phyloP scores from a whole-genome alignment of 2,113 vertebrate species.

The Labrus mixtus region DNA sequence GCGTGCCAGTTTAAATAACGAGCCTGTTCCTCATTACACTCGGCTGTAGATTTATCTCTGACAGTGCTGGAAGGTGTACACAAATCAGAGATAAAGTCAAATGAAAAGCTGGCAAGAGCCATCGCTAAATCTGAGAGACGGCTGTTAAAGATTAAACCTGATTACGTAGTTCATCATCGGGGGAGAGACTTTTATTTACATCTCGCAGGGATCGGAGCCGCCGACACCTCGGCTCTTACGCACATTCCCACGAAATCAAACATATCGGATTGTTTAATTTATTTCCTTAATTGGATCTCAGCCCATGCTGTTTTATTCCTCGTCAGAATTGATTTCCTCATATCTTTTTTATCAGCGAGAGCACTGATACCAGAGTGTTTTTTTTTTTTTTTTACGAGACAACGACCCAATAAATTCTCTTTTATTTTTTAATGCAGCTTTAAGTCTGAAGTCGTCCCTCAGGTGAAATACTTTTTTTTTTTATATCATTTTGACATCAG shows the following conservation, averaged over 20 bases:
- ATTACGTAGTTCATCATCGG: constrained; percentile 45
- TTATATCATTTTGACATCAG: not conserved
- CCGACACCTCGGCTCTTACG: constrained; percentile 40
- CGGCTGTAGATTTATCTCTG: constrained; percentile 51
- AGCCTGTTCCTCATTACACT: constrained; percentile 47
- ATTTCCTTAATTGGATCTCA: constrained; percentile 17
- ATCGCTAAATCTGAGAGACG: constrained; percentile 21
- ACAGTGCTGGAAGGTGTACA: constrained; percentile 20
- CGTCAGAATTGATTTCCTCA: constrained; percentile 24
- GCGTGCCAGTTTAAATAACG: constrained; percentile 55
- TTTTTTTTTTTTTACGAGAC: constrained; percentile 5
- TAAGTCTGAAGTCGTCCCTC: not conserved
- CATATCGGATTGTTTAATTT: constrained; percentile 39
- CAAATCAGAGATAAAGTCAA: constrained; percentile 36
- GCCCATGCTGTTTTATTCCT: constrained; percentile 25
- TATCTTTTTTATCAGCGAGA: constrained; percentile 35
- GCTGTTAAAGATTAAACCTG: constrained; percentile 46
- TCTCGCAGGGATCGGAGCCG: constrained; percentile 14
- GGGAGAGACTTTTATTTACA: constrained; percentile 1
- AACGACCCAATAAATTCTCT: not conserved
- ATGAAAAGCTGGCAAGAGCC: constrained; percentile 37
- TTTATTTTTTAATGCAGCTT: constrained; percentile 2
- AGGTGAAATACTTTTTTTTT: not conserved
- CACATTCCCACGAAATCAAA: constrained; percentile 45
- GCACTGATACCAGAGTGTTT: constrained; percentile 34